Percentiles rank a stretch among this genome's conserved stretches.
These are phyloP conservation scores for Microctenopoma stevenorrisi DNA, from an alignment of 2,797 vertebrate species.

Conservation along the genomic window DNA sequence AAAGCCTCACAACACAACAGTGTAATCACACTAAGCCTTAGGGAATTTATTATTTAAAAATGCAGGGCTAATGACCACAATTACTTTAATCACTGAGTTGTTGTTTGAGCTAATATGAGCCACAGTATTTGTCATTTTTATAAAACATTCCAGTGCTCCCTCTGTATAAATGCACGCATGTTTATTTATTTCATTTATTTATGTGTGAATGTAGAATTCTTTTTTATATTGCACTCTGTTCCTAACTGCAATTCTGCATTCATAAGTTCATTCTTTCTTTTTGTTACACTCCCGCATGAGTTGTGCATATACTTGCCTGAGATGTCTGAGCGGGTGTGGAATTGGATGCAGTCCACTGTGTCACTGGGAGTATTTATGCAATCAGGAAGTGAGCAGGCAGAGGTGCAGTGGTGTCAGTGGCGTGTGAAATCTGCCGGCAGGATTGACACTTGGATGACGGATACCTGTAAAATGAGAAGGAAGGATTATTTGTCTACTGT, in stretches of 20 bases:
- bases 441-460: slow-evolving; percentile 86
- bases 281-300: slow-evolving; percentile 32
- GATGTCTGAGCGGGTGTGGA: slow-evolving; percentile 69
- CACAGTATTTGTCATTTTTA: slow-evolving; percentile 39
- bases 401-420: slow-evolving; percentile 80
- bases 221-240: slow-evolving; percentile 27
- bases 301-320: slow-evolving; percentile 65
- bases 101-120: slow-evolving; percentile 64
- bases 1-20: slow-evolving; percentile 51
- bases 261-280: slow-evolving; percentile 54
- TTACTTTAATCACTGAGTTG: slow-evolving; percentile 67
- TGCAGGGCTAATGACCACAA: slow-evolving; percentile 70
- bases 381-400: slow-evolving; percentile 71
- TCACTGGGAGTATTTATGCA: slow-evolving; percentile 75
- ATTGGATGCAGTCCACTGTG: slow-evolving; percentile 81
- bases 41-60: slow-evolving; percentile 68
- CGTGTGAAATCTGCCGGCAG: slow-evolving; percentile 84
- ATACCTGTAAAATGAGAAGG: slow-evolving; percentile 86
- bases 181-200: no score
- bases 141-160: slow-evolving; percentile 31
- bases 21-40: slow-evolving; percentile 65
- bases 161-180: no score
- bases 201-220: neutral
- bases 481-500: slow-evolving; percentile 80
- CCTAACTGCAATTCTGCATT: slow-evolving; percentile 42